Evolutionary conservation across 2,888 invertebrate genomes (phyloP), one percentile per base, ranked within the genome.

Genomic region (Perithous albicinctus): DNA sequence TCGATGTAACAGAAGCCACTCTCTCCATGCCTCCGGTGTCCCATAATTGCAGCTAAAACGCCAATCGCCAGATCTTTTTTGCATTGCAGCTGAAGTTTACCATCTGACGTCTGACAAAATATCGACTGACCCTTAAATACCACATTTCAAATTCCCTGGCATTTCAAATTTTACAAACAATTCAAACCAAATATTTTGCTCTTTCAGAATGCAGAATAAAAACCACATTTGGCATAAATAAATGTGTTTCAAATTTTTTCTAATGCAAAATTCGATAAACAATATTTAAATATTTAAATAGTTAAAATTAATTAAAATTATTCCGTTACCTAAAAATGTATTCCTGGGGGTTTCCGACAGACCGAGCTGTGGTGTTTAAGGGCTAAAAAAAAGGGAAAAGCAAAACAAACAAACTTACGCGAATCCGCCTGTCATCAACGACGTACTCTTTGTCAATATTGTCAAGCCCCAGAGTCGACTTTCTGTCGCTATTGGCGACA

Each of bases 1-100:
- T 98, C 32, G 98, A 97, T 10, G 98, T 98, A 20, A 99, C 97
- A 2, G 98, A 98, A 59, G 98, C 98, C 84, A 98, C 98, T 88
- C 98, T 94, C 93, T 99, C 99, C 97, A 99, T 98, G 64, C 98
- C 98, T 86, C 98, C 98, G 43, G 99, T 99, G 91, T 99, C 99
- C 98, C 98, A 99, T 86, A 99, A 93, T 93, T 98, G 98, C 83
- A 99, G 93, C 98, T 98, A 92, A 72, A 82, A 75, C 54, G 15
- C 35, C 26, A 59, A 18, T 20, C n/a, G 63, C 4, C 38, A 18
- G 32, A 38, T 61, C 35, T 38, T 63, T 20, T 35, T 41, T 8
- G 41, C 63, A 63, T 23, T 23, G 20, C 12, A 12, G 41, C 23
- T 38, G 12, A 41, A 63, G 8, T 32, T 32, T 32, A 59, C 8